A percentile compares a stretch with the other conserved stretches of the same genome.
Conservation (phyloP, 2,113 vertebrate genomes). For the Micronisus gabar region DNA sequence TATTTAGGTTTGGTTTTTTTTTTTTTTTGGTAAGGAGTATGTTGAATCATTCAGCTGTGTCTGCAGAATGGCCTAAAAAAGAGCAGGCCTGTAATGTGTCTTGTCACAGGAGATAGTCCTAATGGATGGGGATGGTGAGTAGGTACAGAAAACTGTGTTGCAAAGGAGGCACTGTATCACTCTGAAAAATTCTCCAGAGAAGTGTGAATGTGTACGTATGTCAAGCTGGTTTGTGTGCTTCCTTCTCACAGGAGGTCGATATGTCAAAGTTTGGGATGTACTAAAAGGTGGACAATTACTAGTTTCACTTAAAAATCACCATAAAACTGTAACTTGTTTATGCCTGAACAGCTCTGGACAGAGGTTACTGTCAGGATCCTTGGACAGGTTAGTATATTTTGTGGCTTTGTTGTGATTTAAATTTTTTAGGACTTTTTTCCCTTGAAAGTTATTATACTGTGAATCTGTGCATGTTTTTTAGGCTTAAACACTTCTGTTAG, state of each 20-base stretch:
- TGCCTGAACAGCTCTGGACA: slow-evolving; percentile 89
- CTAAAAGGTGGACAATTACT: slow-evolving; percentile 92
- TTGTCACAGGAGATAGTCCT: not conserved
- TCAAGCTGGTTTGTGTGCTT: not conserved
- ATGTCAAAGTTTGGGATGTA: slow-evolving; percentile 95
- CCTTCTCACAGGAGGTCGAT: slow-evolving; percentile 83
- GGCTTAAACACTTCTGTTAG: not conserved
- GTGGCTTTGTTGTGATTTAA: not conserved
- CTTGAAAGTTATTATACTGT: not conserved
- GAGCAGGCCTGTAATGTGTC: not conserved
- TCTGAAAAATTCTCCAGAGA: not conserved
- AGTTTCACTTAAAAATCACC: slow-evolving; percentile 93
- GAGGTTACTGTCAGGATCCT: slow-evolving; percentile 88
- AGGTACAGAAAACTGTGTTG: not conserved
- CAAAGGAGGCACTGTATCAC: not conserved
- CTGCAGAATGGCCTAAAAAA: not conserved
- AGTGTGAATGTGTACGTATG: fast-evolving
- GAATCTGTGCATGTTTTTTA: not conserved
- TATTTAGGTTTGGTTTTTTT: not conserved
- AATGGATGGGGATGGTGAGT: not conserved
- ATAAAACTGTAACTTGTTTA: slow-evolving; percentile 94
- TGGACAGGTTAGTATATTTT: slow-evolving; percentile 85
- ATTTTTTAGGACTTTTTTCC: not conserved
- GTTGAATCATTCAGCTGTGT: not conserved
- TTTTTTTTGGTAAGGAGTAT: not conserved